Evolutionary conservation across 2,888 invertebrate species (phyloP).

Genomic region (Caenorhabditis japonica): DNA sequence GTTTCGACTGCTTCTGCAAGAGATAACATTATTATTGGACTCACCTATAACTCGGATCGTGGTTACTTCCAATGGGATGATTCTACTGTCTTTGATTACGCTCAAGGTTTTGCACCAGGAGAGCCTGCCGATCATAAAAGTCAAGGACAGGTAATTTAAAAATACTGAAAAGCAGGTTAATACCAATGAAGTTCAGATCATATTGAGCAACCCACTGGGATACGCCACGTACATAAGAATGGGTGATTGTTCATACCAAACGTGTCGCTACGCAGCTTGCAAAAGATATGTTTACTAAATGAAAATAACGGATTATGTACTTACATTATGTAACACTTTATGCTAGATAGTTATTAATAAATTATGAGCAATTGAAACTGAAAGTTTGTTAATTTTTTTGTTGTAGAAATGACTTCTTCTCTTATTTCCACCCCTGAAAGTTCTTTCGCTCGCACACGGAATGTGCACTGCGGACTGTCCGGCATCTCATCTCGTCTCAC

Average conservation of each 20-base stretch:
- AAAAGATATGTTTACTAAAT: conserved; percentile 33
- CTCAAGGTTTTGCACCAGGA: conserved; percentile 45
- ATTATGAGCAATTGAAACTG: too few relatives aligned
- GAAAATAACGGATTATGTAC: too few relatives aligned
- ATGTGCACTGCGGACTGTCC: too few relatives aligned
- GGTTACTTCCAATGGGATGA: conserved; percentile 50
- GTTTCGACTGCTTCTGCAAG: conserved; percentile 24
- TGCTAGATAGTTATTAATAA: too few relatives aligned
- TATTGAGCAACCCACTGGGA: conserved; percentile 47
- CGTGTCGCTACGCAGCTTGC: conserved; percentile 51
- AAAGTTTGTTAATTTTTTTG: too few relatives aligned
- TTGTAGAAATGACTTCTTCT: too few relatives aligned
- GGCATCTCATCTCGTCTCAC: too few relatives aligned
- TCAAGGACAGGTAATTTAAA: conserved; percentile 40
- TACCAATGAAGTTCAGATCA: conserved; percentile 17
- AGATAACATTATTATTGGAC: conserved; percentile 52
- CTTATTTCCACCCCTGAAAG: too few relatives aligned
- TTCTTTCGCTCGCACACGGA: too few relatives aligned
- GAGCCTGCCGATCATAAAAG: conserved; percentile 21
- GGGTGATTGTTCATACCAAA: conserved; percentile 40
- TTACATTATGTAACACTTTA: too few relatives aligned
- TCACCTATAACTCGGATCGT: conserved; percentile 33
- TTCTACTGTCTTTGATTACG: conserved; percentile 30
- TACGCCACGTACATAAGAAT: conserved; percentile 51
- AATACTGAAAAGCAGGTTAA: neutral